Percentiles rank a stretch among this genome's conserved stretches.
Conservation (phyloP, 2,113 vertebrate genomes). For the Scolopax mira region DNA sequence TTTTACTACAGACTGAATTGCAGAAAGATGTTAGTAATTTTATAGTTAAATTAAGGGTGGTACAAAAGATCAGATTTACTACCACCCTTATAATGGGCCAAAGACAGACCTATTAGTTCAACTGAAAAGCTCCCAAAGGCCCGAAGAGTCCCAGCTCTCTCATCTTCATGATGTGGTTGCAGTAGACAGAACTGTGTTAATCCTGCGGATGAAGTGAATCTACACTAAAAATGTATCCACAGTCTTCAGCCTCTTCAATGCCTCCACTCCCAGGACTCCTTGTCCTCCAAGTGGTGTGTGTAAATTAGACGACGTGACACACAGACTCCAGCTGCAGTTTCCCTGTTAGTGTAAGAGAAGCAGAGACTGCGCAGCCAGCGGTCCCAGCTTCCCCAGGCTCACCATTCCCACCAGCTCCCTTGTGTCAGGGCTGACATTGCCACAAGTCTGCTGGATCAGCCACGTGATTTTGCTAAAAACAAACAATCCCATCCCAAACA, state of each 20-base stretch:
- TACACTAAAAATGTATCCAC: background rate
- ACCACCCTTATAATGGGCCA: background rate
- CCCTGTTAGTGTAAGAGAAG: background rate
- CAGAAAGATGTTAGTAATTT: background rate
- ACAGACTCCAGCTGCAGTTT: accelerated
- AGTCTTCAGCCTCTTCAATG: background rate
- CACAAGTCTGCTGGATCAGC: background rate
- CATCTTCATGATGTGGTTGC: background rate
- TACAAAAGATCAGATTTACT: background rate
- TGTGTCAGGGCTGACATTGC: background rate
- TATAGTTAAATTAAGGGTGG: background rate
- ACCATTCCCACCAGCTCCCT: background rate
- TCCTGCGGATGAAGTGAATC: background rate
- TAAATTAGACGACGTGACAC: background rate
- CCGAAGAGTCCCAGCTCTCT: background rate
- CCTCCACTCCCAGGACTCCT: background rate
- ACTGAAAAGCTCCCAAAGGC: background rate
- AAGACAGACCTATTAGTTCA: background rate
- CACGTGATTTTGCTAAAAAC: background rate
- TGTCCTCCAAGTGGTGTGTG: accelerated
- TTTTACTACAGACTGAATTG: background rate
- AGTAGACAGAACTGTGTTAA: background rate
- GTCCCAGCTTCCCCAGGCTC: background rate
- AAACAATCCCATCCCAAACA: background rate
- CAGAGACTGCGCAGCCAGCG: accelerated